Conservation (phyloP, 1,140 invertebrate species). For the Cydia splendana region DNA sequence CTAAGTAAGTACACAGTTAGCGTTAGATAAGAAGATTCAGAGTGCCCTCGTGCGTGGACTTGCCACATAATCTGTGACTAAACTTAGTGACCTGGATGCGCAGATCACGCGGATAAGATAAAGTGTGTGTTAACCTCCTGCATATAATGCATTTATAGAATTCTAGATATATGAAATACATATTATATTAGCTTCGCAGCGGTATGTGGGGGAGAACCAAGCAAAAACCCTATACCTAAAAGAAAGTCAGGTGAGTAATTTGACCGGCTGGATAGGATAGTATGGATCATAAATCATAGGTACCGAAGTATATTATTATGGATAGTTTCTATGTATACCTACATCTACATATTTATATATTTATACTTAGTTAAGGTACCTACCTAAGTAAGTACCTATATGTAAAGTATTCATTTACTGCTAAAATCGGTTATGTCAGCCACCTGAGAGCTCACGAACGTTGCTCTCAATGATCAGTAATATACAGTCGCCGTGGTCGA, state of each 20-base stretch:
- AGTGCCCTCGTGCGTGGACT: neutral
- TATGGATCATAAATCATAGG: no score
- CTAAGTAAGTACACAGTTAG: neutral
- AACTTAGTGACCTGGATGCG: conserved; percentile 34
- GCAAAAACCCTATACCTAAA: neutral
- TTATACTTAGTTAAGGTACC: no score
- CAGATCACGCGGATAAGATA: conserved; percentile 34
- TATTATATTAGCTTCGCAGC: neutral
- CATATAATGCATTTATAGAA: neutral
- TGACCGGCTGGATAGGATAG: no score
- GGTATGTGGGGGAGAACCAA: conserved; percentile 5
- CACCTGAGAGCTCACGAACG: no score
- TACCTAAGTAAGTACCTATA: no score
- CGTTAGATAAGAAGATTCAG: neutral
- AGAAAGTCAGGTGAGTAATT: neutral
- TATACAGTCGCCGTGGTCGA: no score
- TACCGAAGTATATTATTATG: no score
- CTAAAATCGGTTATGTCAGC: no score
- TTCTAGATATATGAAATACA: neutral
- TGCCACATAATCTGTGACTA: conserved; percentile 15
- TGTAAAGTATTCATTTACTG: no score
- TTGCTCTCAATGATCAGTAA: no score
- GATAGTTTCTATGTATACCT: no score
- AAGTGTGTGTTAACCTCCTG: neutral
- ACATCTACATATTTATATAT: no score